These are phyloP conservation scores for Euborellia annulipes DNA, from an alignment of 1,140 invertebrate species.

Conservation along the genomic window DNA sequence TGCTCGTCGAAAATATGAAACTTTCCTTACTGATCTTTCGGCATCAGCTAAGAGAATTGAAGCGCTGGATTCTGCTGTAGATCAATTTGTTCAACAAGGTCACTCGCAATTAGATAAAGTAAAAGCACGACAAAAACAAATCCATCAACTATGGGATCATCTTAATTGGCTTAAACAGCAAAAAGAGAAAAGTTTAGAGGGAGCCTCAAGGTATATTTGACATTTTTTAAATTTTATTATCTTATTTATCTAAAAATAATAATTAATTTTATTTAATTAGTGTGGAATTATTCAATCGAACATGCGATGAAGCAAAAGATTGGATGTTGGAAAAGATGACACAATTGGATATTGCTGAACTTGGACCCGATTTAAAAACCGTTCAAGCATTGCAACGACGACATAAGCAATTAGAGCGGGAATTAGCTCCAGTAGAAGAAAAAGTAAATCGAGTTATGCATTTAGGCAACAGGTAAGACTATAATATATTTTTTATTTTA, in stretches of 20 bases:
- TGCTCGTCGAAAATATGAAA: slow-evolving; percentile 89
- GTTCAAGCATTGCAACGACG: slow-evolving; percentile 77
- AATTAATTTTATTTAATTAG: slow-evolving; percentile 29
- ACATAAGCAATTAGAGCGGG: slow-evolving; percentile 78
- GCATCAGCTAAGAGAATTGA: slow-evolving; percentile 82
- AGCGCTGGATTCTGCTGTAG: slow-evolving; percentile 71
- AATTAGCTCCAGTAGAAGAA: slow-evolving; percentile 77
- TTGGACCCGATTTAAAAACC: slow-evolving; percentile 75
- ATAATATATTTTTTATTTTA: slow-evolving; percentile 1
- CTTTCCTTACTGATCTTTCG: slow-evolving; percentile 88
- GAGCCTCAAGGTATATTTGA: slow-evolving; percentile 48
- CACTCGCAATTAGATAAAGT: slow-evolving; percentile 81
- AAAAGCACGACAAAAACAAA: slow-evolving; percentile 60
- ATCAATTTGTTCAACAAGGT: slow-evolving; percentile 69
- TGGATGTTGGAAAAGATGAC: slow-evolving; percentile 91
- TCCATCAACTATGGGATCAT: slow-evolving; percentile 75
- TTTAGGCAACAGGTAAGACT: slow-evolving; percentile 54
- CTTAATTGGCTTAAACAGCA: slow-evolving; percentile 76
- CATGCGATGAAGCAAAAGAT: slow-evolving; percentile 80
- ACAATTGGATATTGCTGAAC: slow-evolving; percentile 58
- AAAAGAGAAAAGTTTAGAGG: slow-evolving; percentile 82
- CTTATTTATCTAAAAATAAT: not conserved
- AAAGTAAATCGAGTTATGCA: slow-evolving; percentile 70
- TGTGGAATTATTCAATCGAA: slow-evolving; percentile 85
- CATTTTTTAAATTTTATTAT: slow-evolving; percentile 8